Base-by-base conservation (phyloP, 2,797 vertebrate species). In the Semaprochilodus insignis region DNA sequence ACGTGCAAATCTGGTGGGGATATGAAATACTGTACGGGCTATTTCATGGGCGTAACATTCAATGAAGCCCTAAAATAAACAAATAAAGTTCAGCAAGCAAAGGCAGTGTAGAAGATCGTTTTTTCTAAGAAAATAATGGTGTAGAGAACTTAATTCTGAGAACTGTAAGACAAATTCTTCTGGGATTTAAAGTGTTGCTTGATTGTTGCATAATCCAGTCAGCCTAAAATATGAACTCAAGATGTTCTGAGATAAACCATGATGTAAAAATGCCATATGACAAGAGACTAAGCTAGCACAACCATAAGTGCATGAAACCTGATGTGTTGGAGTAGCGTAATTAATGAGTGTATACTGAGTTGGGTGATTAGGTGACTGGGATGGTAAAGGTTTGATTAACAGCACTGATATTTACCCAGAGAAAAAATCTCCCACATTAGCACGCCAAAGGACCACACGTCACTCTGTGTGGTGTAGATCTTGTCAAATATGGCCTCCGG, bases 401-500 rank as follows among this genome's bases (percentile, higher is more conserved):
- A 81, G 81, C 2, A 16, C 19, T 69, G 52, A 14, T 77, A 91
- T 94, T 96, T 93, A 98, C 97, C 97, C 78, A 98, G 91, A 89
- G 97, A 98, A 91, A 99, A 98, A 91, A 98, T 99, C 90, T 99
- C 97, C 97, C 97, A 98, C 85, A 97, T 95, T 76, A 99, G 93
- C 81, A 99, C 96, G 70, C 97, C 97, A 6, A 98, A 98, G 25
- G 97, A 98, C 97, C 97, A 98, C 51, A 98, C 96, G 0, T 98
- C 97, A 66, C 97, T 98, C 93, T 98, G 97, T 0, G 96, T 97
- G 13, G 96, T 97, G 91, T 98, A 99, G 89, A 97, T 94, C 91
- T 98, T 98, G 93, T 99, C 97, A 85, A 99, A 99, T 89, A 99
- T 98, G 80, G 97, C 96, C 90, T 99, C 97, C 63, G 97, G 97